A percentile compares a stretch with the other conserved stretches of the same genome.
These are phyloP conservation scores for Cathartes aura DNA, from an alignment of 2,113 vertebrate genomes.

Conservation along the genomic window DNA sequence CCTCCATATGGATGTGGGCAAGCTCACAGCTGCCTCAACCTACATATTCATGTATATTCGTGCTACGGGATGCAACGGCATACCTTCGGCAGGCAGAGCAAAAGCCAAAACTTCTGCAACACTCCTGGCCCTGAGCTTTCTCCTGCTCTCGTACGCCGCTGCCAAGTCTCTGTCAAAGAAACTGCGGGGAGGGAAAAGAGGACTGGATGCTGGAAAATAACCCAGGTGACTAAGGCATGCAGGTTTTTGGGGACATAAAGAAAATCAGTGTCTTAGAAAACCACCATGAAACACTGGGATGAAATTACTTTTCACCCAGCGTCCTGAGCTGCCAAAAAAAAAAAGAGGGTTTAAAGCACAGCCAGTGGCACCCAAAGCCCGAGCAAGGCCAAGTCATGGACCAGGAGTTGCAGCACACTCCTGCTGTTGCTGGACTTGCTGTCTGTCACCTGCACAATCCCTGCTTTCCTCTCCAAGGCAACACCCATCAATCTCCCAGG, in stretches of 20 bases:
- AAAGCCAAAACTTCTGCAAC: neutral
- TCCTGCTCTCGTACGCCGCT: accelerated
- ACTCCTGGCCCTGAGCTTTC: neutral
- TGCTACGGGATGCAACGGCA: accelerated
- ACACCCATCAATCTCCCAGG: neutral
- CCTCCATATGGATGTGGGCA: neutral
- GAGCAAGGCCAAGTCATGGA: neutral
- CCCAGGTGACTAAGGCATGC: neutral
- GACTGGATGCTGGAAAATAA: neutral
- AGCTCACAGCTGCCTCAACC: neutral
- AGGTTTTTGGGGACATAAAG: neutral
- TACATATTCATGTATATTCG: accelerated
- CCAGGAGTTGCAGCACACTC: neutral
- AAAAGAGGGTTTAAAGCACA: neutral
- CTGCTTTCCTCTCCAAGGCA: neutral
- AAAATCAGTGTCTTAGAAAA: neutral
- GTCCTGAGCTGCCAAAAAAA: neutral
- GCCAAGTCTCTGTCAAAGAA: neutral
- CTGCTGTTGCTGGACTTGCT: neutral
- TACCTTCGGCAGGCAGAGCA: neutral
- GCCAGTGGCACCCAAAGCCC: neutral
- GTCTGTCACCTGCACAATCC: neutral
- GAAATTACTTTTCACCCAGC: neutral
- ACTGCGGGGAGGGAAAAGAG: neutral
- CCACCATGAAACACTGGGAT: neutral